Conservation (phyloP, 2,888 invertebrate genomes). For the Panzeria rudis region DNA sequence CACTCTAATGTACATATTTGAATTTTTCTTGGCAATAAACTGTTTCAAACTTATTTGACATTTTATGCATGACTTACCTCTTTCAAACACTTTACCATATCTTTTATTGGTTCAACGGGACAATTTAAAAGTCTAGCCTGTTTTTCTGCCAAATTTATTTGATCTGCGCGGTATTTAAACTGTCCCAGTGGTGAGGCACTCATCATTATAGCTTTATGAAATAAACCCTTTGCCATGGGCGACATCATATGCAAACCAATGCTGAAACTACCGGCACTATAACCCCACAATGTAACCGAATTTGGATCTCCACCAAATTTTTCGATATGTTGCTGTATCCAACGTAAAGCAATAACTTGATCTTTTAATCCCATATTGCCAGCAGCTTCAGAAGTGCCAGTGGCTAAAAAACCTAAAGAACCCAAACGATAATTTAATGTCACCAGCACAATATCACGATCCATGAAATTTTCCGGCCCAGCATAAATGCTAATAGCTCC, state of each 20-base stretch:
- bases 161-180: constrained; percentile 84
- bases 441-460: constrained; percentile 87
- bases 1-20: too few relatives aligned
- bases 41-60: too few relatives aligned
- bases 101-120: constrained; percentile 84
- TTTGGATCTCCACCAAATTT: constrained; percentile 88
- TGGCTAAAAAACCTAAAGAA: constrained; percentile 86
- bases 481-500: constrained; percentile 85
- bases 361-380: constrained; percentile 90
- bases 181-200: constrained; percentile 86
- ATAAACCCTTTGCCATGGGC: constrained; percentile 88
- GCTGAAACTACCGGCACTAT: constrained; percentile 85
- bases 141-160: constrained; percentile 85
- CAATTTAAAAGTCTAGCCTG: constrained; percentile 87
- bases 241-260: constrained; percentile 86
- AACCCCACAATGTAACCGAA: constrained; percentile 87
- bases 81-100: constrained; percentile 86
- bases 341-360: constrained; percentile 87
- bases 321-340: constrained; percentile 87
- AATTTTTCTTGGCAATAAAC: too few relatives aligned
- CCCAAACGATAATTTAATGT: constrained; percentile 87
- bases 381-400: constrained; percentile 87
- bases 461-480: constrained; percentile 86
- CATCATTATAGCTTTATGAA: constrained; percentile 88
- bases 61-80: constrained; percentile 80